A percentile compares a stretch with the other conserved stretches of the same genome.
Conservation (phyloP, 1,140 invertebrate genomes). For the Neodiprion lecontei region DNA sequence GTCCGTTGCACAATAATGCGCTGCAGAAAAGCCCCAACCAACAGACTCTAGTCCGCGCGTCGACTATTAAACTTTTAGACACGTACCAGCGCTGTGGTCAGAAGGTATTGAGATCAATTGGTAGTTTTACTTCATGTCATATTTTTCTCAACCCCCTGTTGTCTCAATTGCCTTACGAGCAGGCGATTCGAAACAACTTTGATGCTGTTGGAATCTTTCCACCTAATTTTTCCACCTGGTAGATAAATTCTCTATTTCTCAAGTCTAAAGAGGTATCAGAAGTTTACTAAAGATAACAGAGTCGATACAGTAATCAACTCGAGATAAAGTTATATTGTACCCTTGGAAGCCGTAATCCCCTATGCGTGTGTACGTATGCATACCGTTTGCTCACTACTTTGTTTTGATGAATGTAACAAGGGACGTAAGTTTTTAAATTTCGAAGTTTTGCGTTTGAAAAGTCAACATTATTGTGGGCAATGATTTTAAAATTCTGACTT, state of each 20-base stretch:
- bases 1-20: constrained; percentile 55
- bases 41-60: constrained; percentile 72
- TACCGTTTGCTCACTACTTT: too few relatives aligned
- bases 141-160: constrained; percentile 13
- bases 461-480: too few relatives aligned
- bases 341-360: too few relatives aligned
- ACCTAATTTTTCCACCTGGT: neutral
- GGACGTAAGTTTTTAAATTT: too few relatives aligned
- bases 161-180: neutral
- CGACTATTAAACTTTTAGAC: constrained; percentile 77
- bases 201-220: too few relatives aligned
- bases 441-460: too few relatives aligned
- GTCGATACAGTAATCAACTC: too few relatives aligned
- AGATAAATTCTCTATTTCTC: neutral
- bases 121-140: constrained; percentile 9
- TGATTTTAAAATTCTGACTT: too few relatives aligned
- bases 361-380: too few relatives aligned
- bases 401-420: too few relatives aligned
- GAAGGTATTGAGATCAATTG: constrained; percentile 60
- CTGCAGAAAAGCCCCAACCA: constrained; percentile 63
- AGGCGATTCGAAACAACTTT: neutral
- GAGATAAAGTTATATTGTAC: too few relatives aligned
- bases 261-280: neutral
- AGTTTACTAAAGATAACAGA: neutral
- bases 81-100: constrained; percentile 74